phyloP scores from a whole-genome alignment of 2,797 vertebrate species.

The Rhyacichthys aspro region DNA sequence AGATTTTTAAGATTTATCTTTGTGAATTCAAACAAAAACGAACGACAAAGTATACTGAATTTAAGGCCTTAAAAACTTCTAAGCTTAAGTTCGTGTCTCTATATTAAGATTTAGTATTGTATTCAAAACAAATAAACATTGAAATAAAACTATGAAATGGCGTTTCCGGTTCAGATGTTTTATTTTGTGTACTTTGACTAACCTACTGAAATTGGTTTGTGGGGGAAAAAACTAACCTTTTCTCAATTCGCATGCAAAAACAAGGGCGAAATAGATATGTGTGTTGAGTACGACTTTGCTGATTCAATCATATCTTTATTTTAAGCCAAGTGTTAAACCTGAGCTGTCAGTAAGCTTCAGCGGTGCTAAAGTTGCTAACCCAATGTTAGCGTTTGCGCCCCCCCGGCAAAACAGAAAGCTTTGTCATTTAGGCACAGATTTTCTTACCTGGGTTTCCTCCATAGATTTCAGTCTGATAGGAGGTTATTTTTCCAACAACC shows the following conservation, averaged over 20 bases:
- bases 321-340: background rate
- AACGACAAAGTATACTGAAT: background rate
- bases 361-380: conserved; percentile 48
- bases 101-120: background rate
- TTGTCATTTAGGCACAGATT: background rate
- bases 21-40: no score
- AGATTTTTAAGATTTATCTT: conserved; percentile 12
- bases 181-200: background rate
- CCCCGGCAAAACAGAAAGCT: conserved; percentile 51
- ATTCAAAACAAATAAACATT: conserved; percentile 12
- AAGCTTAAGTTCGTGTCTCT: background rate
- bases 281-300: background rate
- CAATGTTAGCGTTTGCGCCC: conserved; percentile 59
- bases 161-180: background rate
- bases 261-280: background rate
- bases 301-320: background rate
- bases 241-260: background rate
- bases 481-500: conserved; percentile 1
- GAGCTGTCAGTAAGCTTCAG: conserved; percentile 24
- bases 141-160: background rate
- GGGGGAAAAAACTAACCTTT: background rate
- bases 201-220: background rate
- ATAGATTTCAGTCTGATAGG: conserved; percentile 1
- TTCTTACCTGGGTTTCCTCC: conserved; percentile 51
- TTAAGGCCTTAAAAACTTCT: background rate